phyloP scores from a whole-genome alignment of 2,113 vertebrate genomes.

The Grus americana region DNA sequence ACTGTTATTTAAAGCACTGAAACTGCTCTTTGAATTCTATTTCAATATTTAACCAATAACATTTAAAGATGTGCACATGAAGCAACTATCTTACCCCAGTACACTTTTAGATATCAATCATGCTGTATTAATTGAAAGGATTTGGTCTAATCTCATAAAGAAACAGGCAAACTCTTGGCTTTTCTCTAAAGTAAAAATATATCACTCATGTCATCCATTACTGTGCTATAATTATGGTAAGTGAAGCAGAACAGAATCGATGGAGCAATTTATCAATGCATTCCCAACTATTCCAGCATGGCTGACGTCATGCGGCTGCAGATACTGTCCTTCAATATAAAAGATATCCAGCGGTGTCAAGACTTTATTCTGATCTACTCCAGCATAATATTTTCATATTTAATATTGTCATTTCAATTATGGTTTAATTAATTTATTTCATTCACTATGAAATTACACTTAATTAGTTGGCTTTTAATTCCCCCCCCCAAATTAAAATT shows the following conservation, averaged over 20 bases:
- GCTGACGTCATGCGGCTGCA: slow-evolving; percentile 80
- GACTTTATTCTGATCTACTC: slow-evolving; percentile 76
- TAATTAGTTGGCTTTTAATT: slow-evolving; percentile 68
- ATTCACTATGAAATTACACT: slow-evolving; percentile 67
- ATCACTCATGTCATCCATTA: slow-evolving; percentile 92
- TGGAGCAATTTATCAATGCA: slow-evolving; percentile 94
- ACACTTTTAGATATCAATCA: slow-evolving; percentile 76
- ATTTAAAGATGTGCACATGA: slow-evolving; percentile 67
- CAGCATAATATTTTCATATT: slow-evolving; percentile 75
- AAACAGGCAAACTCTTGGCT: slow-evolving; percentile 81
- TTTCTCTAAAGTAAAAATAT: slow-evolving; percentile 85
- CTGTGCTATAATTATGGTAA: slow-evolving; percentile 95
- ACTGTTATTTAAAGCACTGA: slow-evolving; percentile 55
- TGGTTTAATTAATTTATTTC: slow-evolving; percentile 81
- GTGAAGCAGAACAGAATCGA: slow-evolving; percentile 93
- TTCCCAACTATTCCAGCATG: slow-evolving; percentile 78
- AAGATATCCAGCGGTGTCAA: slow-evolving; percentile 71
- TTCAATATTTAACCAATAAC: slow-evolving; percentile 69
- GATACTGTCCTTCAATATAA: slow-evolving; percentile 82
- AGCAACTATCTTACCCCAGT: slow-evolving; percentile 59
- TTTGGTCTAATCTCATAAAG: slow-evolving; percentile 82
- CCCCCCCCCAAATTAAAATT: slow-evolving; percentile 46
- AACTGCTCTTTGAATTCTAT: slow-evolving; percentile 61
- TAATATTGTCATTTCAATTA: slow-evolving; percentile 77
- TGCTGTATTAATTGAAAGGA: slow-evolving; percentile 81